These are phyloP conservation scores for Coilia nasus DNA, from an alignment of 2,797 vertebrate genomes.

Conservation along the genomic window DNA sequence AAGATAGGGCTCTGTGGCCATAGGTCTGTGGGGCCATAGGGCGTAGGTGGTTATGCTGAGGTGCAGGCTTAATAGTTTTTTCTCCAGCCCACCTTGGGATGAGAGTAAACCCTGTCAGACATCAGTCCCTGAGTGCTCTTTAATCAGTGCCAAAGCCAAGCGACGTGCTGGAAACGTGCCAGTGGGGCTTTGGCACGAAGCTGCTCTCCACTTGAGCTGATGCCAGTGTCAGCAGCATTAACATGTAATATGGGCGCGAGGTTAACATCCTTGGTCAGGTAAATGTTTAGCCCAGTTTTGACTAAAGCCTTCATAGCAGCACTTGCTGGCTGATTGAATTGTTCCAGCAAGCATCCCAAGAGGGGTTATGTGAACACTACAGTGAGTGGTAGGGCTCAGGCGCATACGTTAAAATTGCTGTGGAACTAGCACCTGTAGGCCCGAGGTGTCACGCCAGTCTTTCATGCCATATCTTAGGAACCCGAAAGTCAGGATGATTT, in stretches of 20 bases:
- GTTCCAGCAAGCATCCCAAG: background rate
- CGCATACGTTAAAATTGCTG: background rate
- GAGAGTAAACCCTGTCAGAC: background rate
- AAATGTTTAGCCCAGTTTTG: conserved; percentile 15
- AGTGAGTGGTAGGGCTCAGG: background rate
- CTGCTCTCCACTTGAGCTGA: conserved; percentile 1
- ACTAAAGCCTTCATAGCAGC: background rate
- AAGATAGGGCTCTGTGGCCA: too few species aligned
- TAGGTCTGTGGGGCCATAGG: too few species aligned
- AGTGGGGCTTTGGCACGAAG: conserved; percentile 10
- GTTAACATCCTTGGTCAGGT: conserved; percentile 2
- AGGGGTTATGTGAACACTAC: background rate
- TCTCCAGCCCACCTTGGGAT: background rate
- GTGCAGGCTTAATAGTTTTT: background rate
- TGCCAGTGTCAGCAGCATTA: conserved; percentile 19
- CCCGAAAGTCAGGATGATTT: background rate
- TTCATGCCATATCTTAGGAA: background rate
- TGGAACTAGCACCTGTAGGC: background rate
- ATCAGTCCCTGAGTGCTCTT: background rate
- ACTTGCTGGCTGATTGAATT: background rate
- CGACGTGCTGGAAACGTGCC: background rate
- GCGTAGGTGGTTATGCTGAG: background rate
- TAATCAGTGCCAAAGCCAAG: background rate
- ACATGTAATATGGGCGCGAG: background rate
- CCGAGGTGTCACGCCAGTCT: background rate